Conservation (phyloP, 2,888 invertebrate genomes). For the Noctua comes region DNA sequence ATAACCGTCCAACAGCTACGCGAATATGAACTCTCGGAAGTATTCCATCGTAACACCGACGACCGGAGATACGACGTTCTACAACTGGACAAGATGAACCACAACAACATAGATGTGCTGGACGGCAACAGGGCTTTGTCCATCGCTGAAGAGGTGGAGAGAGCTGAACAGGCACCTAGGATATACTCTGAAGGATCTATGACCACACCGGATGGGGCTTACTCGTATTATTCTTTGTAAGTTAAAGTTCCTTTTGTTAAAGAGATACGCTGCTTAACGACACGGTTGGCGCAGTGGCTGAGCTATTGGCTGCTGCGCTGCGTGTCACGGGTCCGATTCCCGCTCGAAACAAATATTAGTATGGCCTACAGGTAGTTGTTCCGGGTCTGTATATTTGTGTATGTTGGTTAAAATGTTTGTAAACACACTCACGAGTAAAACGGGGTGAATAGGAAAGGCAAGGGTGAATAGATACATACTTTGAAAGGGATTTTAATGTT, state of each 20-base stretch:
- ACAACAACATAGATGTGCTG: conserved; percentile 91
- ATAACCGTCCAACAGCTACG: conserved; percentile 91
- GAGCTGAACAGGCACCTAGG: conserved; percentile 91
- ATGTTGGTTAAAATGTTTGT: too few species aligned
- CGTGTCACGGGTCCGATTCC: too few species aligned
- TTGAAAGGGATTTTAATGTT: too few species aligned
- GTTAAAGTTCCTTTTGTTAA: conserved; percentile 57
- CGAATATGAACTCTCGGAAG: conserved; percentile 96
- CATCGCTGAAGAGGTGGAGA: conserved; percentile 95
- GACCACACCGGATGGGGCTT: conserved; percentile 85
- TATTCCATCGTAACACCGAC: conserved; percentile 95
- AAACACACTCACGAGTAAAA: too few species aligned
- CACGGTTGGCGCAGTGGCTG: too few species aligned
- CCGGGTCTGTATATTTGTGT: too few species aligned
- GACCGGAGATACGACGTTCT: conserved; percentile 94
- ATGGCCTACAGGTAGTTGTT: too few species aligned
- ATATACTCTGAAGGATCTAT: conserved; percentile 88
- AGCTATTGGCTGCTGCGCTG: too few species aligned
- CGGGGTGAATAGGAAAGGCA: too few species aligned
- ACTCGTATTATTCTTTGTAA: conserved; percentile 87
- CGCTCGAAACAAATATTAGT: too few species aligned
- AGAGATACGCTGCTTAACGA: background rate
- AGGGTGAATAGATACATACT: too few species aligned
- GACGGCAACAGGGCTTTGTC: conserved; percentile 94
- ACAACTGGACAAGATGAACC: conserved; percentile 90